Percentiles rank a stretch among this genome's conserved stretches.
These are phyloP conservation scores for Polypterus bichir DNA, from an alignment of 2,113 vertebrate species.

Conservation along the genomic window DNA sequence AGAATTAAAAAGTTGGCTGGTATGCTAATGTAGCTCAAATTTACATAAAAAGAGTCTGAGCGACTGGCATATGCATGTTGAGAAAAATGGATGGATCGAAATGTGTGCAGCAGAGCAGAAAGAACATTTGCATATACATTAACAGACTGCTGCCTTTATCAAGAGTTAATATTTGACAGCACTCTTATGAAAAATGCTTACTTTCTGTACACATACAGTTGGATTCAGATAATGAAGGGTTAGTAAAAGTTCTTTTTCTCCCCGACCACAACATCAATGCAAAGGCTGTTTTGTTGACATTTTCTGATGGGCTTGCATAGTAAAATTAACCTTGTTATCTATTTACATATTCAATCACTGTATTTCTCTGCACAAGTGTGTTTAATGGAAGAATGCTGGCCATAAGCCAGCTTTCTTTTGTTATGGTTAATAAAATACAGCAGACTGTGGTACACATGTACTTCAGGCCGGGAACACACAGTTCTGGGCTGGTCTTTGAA, in stretches of 20 bases:
- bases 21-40: no score
- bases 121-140: no score
- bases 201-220: constrained; percentile 23
- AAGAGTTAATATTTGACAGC: no score
- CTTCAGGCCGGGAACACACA: constrained; percentile 72
- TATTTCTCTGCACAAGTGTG: constrained; percentile 18
- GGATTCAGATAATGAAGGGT: constrained; percentile 61
- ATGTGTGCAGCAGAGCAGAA: no score
- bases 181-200: no score
- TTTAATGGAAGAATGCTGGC: constrained; percentile 34
- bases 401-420: constrained; percentile 24
- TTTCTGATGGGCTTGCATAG: background rate
- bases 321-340: constrained; percentile 36
- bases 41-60: no score
- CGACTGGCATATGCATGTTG: no score
- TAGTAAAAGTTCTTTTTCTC: constrained; percentile 60
- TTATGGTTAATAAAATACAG: constrained; percentile 44
- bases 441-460: constrained; percentile 53
- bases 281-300: background rate
- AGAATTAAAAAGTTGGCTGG: no score
- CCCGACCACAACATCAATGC: background rate
- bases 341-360: constrained; percentile 24
- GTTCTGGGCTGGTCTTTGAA: constrained; percentile 80
- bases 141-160: no score
- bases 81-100: no score